Base-by-base conservation (phyloP, 2,113 vertebrate genomes). In the Petrocephalus zakoni region DNA sequence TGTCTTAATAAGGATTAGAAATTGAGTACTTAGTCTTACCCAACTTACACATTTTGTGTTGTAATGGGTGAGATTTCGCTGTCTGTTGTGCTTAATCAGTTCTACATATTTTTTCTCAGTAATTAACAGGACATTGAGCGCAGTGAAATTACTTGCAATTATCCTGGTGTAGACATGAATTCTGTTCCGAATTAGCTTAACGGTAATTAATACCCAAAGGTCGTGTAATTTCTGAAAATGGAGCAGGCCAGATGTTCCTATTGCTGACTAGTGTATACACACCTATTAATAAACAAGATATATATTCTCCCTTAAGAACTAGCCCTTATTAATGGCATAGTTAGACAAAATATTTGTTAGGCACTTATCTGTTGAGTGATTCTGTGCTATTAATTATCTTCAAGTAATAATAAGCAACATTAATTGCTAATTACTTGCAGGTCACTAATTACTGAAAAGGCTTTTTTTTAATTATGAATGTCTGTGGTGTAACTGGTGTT, bases 171-270 rank as follows among this genome's bases (percentile, higher is more conserved):
- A 84, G 21, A n/a, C 81, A n/a, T 51, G 81, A 84, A 84, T 84
- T 85, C 51, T 85, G 83, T 49, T 85, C 83, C 49, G 83, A 85
- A 85, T 51, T 85, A 29, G 83, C 83, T 53, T 52, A 84, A 51
- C 10, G 46, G 5, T 34, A 83, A 83, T 83, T 83, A 83, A n/a
- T 49, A 83, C 81, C 46, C 81, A 83, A 83, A 49, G 37, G 46
- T 46, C 81, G 21, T 17, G 42, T 83, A 86, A 56, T 86, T 86
- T 86, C 52, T 9, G 49, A 86, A 55, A 55, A 86, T 37, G 46
- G 5, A 29, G 22, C n/a, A 17, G 2, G n/a, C 22, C 49, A 85
- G 34, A 56, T 55, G 84, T 37, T 37, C 51, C 52, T 19, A 11
- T 55, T 86, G 52, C 84, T 19, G 11, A 56, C 51, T 86, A 5